phyloP scores from a whole-genome alignment of 2,888 invertebrate species.

The Platycnemis pennipes region DNA sequence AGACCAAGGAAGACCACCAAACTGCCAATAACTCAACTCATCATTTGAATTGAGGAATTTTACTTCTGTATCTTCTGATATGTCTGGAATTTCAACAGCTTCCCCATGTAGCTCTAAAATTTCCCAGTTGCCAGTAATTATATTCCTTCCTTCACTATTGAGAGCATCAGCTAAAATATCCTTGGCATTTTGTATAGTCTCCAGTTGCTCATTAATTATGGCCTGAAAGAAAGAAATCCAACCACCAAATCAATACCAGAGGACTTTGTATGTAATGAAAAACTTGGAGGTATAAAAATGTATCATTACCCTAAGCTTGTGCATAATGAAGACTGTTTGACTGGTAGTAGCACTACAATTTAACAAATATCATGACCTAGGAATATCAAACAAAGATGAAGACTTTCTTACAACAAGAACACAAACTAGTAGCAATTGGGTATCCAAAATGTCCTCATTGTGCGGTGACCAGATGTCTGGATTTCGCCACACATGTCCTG shows the following conservation, averaged over 20 bases:
- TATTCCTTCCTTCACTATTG: not conserved
- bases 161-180: not conserved
- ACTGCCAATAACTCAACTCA: not conserved
- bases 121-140: constrained; percentile 12
- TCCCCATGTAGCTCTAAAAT: not conserved
- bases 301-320: too few species aligned
- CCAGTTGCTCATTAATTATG: not conserved
- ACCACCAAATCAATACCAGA: not conserved
- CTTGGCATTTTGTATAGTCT: not conserved
- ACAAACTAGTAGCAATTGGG: too few species aligned
- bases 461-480: too few species aligned
- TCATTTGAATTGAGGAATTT: not conserved
- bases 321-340: too few species aligned
- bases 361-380: too few species aligned
- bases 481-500: too few species aligned
- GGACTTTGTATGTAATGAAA: too few species aligned
- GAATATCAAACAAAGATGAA: too few species aligned
- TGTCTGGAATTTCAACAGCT: not conserved
- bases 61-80: not conserved
- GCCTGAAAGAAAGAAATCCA: constrained; percentile 5
- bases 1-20: not conserved
- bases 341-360: too few species aligned
- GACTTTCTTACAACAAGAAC: too few species aligned
- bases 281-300: too few species aligned
- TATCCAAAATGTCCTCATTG: too few species aligned